Base-by-base conservation (phyloP, 2,888 invertebrate species). In the Chloroclystis v-ata region DNA sequence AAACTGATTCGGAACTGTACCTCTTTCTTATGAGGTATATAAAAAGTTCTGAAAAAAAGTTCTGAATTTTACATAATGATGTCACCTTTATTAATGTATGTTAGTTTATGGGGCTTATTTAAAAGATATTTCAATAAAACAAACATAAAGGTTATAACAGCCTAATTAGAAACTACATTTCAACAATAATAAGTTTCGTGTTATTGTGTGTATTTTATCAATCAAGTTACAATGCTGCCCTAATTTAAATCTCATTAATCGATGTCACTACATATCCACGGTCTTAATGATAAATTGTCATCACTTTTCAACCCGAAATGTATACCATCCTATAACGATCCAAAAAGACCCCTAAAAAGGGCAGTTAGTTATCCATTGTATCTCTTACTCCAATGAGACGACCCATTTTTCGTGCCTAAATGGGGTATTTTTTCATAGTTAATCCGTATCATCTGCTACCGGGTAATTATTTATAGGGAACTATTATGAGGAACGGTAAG, bases 391-490 rank as follows among this genome's bases (percentile, higher is more conserved):
- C 63, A 54, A 64, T 59, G 64, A 65, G 57, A 56, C 62, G 67
- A 67, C 66, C 69, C 67, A 73, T 66, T 71, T 75, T 72, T 52
- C 47, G 40, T 35, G 20, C 16, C 14, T 67, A 63, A 66, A 57
- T 62, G 60, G 16, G 44, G 35, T 35, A 35, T 11, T 35, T 35
- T 32, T 35, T 33, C n/a, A n/a, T n/a, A 28, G 67, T 56, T 87
- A 87, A 87, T 84, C 86, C 85, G 75, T 80, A 83, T 87, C 85
- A 86, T 87, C 85, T 86, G 86, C 82, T 84, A 70, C 85, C 71
- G 70, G 74, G 82, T 82, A 86, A 87, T 86, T 85, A 85, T 86
- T 82, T 83, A 79, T 78, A 82, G 82, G 85, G 80, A 75, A 72
- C 70, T 66, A 61, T 54, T 62, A 71, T 70, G 69, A 65, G 71